Evolutionary conservation across 30 jellyfish, hydroid and myxozoan genomes (phyloP).

Genomic region (Pseudorhiza aurosa): DNA sequence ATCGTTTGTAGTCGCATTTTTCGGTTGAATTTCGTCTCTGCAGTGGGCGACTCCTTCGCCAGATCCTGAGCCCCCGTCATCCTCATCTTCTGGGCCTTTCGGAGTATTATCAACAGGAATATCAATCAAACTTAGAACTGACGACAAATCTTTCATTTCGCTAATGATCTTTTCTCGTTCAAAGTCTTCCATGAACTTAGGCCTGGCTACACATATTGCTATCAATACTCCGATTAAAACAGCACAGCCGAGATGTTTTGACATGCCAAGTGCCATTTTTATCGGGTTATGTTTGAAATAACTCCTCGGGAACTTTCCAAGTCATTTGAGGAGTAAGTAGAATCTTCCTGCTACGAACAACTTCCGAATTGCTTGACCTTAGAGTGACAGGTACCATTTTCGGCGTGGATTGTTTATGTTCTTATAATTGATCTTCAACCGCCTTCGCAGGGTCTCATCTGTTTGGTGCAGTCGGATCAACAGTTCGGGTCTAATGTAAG

Average conservation of each 20-base stretch:
- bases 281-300: too few relatives aligned
- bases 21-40: constrained; percentile 21
- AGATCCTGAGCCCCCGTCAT: constrained; percentile 43
- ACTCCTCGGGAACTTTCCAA: neutral
- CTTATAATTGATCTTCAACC: constrained; percentile 32
- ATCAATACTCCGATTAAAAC: neutral
- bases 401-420: constrained; percentile 18
- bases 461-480: too few relatives aligned
- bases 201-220: constrained; percentile 6
- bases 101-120: constrained; percentile 72
- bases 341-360: neutral
- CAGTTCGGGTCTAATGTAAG: too few relatives aligned
- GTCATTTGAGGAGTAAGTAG: neutral
- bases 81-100: constrained; percentile 67
- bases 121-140: constrained; percentile 13
- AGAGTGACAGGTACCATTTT: neutral
- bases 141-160: constrained; percentile 32
- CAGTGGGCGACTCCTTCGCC: neutral
- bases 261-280: neutral
- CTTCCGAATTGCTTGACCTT: constrained; percentile 9
- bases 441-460: constrained; percentile 26
- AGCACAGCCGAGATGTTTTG: neutral
- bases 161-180: constrained; percentile 6
- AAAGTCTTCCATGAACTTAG: neutral
- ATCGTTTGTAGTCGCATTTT: constrained; percentile 24